These are phyloP conservation scores for Puma concolor DNA, from an alignment of 2,113 vertebrate genomes.

Conservation along the genomic window DNA sequence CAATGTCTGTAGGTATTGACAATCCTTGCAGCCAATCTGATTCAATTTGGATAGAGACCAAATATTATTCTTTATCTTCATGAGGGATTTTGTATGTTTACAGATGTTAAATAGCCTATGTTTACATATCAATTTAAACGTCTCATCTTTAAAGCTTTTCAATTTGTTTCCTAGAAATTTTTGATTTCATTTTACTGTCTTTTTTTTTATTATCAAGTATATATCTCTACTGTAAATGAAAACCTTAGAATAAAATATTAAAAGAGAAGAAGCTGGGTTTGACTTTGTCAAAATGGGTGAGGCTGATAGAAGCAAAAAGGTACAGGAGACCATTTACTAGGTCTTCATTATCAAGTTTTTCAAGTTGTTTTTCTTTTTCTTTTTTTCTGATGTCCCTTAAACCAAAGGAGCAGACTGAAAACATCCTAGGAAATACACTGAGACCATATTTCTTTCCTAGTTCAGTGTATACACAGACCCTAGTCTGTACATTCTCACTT, in stretches of 20 bases:
- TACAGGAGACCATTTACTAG: background rate
- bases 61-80: slow-evolving; percentile 32
- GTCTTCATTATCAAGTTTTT: background rate
- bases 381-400: background rate
- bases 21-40: background rate
- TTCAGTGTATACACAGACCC: background rate
- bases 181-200: background rate
- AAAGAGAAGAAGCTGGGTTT: background rate
- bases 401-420: background rate
- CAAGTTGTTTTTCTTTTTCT: background rate
- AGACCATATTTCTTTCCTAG: background rate
- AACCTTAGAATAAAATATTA: background rate
- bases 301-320: background rate
- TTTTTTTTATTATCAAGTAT: background rate
- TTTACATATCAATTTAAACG: background rate
- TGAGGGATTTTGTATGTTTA: background rate
- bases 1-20: background rate
- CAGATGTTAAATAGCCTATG: background rate
- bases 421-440: background rate
- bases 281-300: background rate
- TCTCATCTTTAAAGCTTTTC: background rate
- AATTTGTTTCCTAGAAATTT: background rate
- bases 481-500: background rate
- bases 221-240: background rate
- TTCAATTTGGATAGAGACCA: slow-evolving; percentile 6